Percentiles rank a stretch among this genome's conserved stretches.
Conservation (phyloP, 2,113 vertebrate species). For the Nycticryphes semicollaris region DNA sequence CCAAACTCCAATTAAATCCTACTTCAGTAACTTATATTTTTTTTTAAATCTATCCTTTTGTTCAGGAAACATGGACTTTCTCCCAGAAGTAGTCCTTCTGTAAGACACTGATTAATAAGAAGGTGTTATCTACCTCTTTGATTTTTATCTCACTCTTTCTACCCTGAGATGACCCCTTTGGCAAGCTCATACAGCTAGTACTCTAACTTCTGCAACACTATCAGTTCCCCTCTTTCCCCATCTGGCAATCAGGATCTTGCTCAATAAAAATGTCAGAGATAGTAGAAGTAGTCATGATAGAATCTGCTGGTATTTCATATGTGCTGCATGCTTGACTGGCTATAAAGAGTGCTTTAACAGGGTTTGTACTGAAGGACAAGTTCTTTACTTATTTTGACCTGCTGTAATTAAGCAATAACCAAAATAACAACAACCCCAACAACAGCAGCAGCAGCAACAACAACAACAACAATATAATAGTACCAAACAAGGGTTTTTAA, state of each 20-base stretch:
- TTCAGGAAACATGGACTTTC: not conserved
- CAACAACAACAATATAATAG: too few relatives aligned
- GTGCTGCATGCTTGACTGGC: not conserved
- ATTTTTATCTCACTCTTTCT: not conserved
- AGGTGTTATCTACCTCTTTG: not conserved
- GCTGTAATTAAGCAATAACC: not conserved
- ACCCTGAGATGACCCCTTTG: not conserved
- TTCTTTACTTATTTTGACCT: not conserved
- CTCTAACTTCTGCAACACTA: not conserved
- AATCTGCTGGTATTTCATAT: not conserved
- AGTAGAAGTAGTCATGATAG: not conserved
- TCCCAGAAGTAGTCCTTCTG: not conserved
- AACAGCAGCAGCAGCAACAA: too few relatives aligned
- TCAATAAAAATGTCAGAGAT: not conserved
- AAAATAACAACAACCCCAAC: too few relatives aligned
- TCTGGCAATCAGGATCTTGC: not conserved
- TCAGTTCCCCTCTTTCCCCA: not conserved
- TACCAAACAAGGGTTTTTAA: not conserved
- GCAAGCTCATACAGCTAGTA: not conserved
- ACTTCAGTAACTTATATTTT: fast-evolving
- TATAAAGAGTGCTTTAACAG: not conserved
- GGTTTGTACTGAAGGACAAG: not conserved
- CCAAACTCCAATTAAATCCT: not conserved
- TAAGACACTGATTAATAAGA: not conserved
- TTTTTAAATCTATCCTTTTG: not conserved